Evolutionary conservation across 2,113 vertebrate genomes (phyloP).

Genomic region (Cricetomys ansorgei): DNA sequence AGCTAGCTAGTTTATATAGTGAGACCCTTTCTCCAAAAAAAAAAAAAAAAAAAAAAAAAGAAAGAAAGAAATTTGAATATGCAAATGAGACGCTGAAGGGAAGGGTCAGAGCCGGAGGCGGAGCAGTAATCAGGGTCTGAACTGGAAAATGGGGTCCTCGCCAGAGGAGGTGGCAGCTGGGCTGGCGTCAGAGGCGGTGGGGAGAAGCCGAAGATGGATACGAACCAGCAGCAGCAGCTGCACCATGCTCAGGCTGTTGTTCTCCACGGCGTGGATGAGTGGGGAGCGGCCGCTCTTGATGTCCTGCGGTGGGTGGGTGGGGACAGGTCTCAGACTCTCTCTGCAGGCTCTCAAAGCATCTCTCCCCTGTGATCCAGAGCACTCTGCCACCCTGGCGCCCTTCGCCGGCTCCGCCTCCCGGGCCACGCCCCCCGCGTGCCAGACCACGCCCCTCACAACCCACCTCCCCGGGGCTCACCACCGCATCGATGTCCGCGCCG

Average conservation of each 20-base stretch:
- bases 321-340: neutral
- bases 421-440: neutral
- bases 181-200: neutral
- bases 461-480: constrained; percentile 85
- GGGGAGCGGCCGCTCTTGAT: constrained; percentile 94
- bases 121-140: neutral
- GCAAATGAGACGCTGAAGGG: neutral
- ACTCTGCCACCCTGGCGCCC: neutral
- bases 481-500: constrained; percentile 91
- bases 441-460: neutral
- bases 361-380: neutral
- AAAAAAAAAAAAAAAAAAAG: neutral
- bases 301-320: constrained; percentile 89
- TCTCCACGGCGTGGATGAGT: constrained; percentile 93
- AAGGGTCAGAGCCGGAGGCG: no score
- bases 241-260: constrained; percentile 89
- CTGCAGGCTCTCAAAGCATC: neutral
- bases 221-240: constrained; percentile 92
- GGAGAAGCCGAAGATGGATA: neutral
- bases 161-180: neutral
- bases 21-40: neutral
- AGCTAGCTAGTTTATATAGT: neutral
- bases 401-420: neutral
- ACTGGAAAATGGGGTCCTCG: neutral
- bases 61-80: neutral